Conservation (phyloP, 2,113 vertebrate genomes). For the Ameiurus melas region DNA sequence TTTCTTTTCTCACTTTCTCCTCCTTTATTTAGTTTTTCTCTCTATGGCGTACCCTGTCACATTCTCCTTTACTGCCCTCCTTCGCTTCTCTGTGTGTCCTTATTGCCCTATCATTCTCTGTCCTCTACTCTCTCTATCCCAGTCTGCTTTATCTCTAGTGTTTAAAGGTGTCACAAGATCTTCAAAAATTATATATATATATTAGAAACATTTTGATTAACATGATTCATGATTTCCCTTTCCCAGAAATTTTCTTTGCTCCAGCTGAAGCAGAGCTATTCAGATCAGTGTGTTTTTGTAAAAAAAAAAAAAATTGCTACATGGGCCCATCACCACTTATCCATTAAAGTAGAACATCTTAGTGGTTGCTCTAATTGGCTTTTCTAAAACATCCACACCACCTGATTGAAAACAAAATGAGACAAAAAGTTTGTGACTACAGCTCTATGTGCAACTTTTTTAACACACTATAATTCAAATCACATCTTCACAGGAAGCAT, state of each 20-base stretch:
- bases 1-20: background rate
- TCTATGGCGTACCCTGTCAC: background rate
- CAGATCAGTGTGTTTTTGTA: background rate
- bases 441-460: background rate
- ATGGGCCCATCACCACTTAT: background rate
- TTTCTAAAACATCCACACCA: background rate
- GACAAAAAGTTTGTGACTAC: background rate
- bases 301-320: background rate
- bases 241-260: background rate
- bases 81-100: background rate
- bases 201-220: background rate
- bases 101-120: no score
- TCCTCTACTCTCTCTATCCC: background rate
- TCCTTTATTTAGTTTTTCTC: background rate
- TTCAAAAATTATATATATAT: background rate
- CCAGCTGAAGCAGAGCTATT: background rate
- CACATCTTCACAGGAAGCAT: constrained; percentile 17
- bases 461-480: constrained; percentile 3
- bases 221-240: background rate
- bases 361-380: constrained; percentile 1
- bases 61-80: background rate
- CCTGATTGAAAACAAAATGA: background rate
- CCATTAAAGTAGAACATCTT: background rate
- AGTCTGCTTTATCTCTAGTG: background rate
- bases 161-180: background rate